Evolutionary conservation across 2,113 vertebrate species (phyloP).

Genomic region (human): GRCh38 chr4:160345501-160346000

Average conservation of each 20-base stretch:
- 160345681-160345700: background rate
- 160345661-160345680: background rate
- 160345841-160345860: background rate
- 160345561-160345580: background rate
- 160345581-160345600: background rate
- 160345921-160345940: background rate
- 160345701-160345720: background rate
- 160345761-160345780: background rate
- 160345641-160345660: background rate
- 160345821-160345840: background rate
- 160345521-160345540: background rate
- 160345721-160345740: background rate
- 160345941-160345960: background rate
- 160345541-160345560: background rate
- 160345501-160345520: background rate
- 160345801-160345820: accelerated
- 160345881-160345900: background rate
- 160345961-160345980: background rate
- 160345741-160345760: background rate
- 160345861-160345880: background rate
- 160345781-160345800: background rate
- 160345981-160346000: background rate
- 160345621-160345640: background rate
- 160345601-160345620: background rate
- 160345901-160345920: background rate